Percentiles rank a stretch among this genome's conserved stretches.
phyloP scores from a whole-genome alignment of 2,888 invertebrate genomes.

The Drosophila limbata region DNA sequence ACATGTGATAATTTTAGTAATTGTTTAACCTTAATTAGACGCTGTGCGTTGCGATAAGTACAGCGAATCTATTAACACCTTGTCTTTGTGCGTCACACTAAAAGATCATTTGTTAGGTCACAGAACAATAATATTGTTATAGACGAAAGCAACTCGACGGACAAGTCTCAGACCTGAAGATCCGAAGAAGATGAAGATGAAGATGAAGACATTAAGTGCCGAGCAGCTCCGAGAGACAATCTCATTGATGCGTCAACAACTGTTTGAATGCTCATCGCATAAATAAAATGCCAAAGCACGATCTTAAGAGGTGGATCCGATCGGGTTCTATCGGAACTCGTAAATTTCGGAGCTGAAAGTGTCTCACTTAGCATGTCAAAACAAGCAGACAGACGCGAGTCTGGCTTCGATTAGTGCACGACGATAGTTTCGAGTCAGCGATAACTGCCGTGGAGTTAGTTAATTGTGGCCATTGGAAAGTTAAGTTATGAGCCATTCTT shows the following conservation, averaged over 20 bases:
- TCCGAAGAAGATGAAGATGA: neutral
- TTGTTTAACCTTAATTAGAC: conserved; percentile 31
- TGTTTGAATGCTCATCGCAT: conserved; percentile 62
- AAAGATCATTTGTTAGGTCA: conserved; percentile 2
- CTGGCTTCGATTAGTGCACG: conserved; percentile 41
- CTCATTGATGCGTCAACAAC: conserved; percentile 69
- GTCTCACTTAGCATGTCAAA: conserved; percentile 73
- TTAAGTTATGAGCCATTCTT: conserved; percentile 62
- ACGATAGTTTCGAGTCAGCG: conserved; percentile 27
- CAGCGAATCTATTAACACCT: conserved; percentile 26
- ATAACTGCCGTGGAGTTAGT: conserved; percentile 52
- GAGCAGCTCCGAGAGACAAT: conserved; percentile 35
- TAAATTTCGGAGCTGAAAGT: conserved; percentile 59
- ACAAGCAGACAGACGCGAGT: conserved; percentile 46
- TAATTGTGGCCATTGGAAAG: conserved; percentile 65
- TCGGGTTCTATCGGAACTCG: conserved; percentile 50
- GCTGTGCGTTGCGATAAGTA: conserved; percentile 9
- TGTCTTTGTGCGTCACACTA: conserved; percentile 6
- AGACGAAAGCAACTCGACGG: neutral
- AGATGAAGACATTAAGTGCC: conserved; percentile 52
- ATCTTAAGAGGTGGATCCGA: conserved; percentile 23
- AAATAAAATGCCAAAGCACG: conserved; percentile 45
- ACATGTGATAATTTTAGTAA: conserved; percentile 27
- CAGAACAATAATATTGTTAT: neutral
- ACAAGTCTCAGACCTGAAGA: neutral